Base-by-base conservation (phyloP, 1,140 invertebrate genomes). In the Brachionus asplanchnoidis region DNA sequence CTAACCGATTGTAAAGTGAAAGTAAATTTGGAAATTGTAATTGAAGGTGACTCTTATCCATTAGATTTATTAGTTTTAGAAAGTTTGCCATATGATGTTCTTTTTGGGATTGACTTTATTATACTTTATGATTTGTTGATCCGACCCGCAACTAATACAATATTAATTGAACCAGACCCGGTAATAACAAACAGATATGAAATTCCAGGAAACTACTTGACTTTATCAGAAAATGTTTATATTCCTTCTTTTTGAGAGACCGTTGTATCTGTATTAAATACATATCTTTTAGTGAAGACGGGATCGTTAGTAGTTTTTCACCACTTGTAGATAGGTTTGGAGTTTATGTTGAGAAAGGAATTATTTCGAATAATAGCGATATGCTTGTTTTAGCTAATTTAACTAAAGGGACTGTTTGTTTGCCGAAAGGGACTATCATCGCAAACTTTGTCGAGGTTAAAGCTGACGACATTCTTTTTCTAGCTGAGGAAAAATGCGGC, bases 91-190 rank as follows among this genome's bases (percentile, higher is more conserved):
- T 73, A 73, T 40, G 68, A 73, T 7, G 68, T 73, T 40, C 7
- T 73, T 36, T 73, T 73, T 40, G 68, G 68, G n/a, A 73, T 73
- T 28, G 68, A 73, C 36, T 73, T 73, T 40, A 73, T 73, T 40
- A n/a, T 36, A 17, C 68, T 73, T 9, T 73, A 42, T 36, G 68
- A 73, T 73, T 28, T 73, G 12, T 14, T 73, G 40, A 73, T 73
- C 9, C 26, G 32, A 17, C 68, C 68, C 12, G 68, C 68, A 1
- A 4, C 32, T 17, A 73, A 73, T 2, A 40, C 65, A 11, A 73
- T 73, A 7, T 7, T 73, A 40, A 73, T 73, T 17, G 36, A 73
- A 14, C 68, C 68, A 11, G 68, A 73, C 32, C 36, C 1, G 14
- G 14, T 36, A 14, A 12, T 6, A 12, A 36, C 26, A 7, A 36